Evolutionary conservation across 2,113 vertebrate species (phyloP).

Genomic region (Kryptolebias marmoratus): DNA sequence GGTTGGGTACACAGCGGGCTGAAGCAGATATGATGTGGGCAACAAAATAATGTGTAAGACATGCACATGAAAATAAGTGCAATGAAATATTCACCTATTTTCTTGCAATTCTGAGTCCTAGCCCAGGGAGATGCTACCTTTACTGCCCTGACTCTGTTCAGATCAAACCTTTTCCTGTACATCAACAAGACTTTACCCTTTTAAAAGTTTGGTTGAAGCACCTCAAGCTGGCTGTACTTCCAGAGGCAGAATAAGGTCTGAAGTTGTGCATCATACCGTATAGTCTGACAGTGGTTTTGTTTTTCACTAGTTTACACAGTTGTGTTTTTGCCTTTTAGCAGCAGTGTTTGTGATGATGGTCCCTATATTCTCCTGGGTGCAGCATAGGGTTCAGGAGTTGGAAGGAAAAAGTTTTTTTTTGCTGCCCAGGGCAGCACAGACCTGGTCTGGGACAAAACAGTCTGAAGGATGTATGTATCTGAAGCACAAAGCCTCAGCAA

Average conservation of each 20-base stretch:
- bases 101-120: no score
- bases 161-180: constrained; percentile 2
- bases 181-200: background rate
- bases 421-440: constrained; percentile 8
- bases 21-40: no score
- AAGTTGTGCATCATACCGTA: constrained; percentile 5
- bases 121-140: no score
- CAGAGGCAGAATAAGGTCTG: constrained; percentile 30
- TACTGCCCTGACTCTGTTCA: background rate
- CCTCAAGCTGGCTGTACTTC: constrained; percentile 14
- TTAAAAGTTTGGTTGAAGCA: background rate
- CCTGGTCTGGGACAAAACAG: constrained; percentile 30
- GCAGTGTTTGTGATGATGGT: constrained; percentile 18
- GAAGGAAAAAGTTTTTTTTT: constrained; percentile 43
- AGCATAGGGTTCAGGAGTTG: constrained; percentile 22
- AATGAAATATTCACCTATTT: no score
- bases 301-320: constrained; percentile 25
- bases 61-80: no score
- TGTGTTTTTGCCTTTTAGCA: constrained; percentile 31
- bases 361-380: constrained; percentile 14
- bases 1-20: no score
- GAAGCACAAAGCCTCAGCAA: background rate
- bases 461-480: constrained; percentile 13
- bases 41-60: no score
- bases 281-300: constrained; percentile 12